Conservation (phyloP, 2,797 vertebrate species). For the Lepilemur septentrionalis region DNA sequence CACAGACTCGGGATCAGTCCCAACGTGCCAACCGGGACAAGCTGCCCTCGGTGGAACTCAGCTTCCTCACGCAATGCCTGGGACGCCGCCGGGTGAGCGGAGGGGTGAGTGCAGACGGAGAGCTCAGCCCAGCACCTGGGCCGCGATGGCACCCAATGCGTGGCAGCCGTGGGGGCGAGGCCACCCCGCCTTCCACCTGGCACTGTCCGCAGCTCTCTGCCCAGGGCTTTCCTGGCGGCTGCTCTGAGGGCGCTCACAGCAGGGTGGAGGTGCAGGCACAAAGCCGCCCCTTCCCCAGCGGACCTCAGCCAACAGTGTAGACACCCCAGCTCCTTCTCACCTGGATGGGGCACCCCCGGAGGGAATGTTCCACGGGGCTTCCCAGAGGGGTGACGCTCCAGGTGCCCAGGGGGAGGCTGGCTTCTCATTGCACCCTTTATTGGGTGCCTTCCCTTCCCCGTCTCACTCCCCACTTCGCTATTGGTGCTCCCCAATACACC, state of each 20-base stretch:
- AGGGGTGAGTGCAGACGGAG: not conserved
- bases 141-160: fast-evolving
- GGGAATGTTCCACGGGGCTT: fast-evolving
- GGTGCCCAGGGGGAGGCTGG: fast-evolving
- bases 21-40: fast-evolving
- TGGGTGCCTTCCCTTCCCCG: not conserved
- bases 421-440: not conserved
- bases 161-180: fast-evolving
- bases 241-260: not conserved
- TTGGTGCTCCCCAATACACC: not conserved
- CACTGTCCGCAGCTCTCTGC: not conserved
- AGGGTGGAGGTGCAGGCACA: not conserved
- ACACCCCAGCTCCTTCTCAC: not conserved
- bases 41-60: not conserved
- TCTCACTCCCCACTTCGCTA: not conserved
- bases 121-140: too few relatives aligned
- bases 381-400: not conserved
- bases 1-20: too few relatives aligned
- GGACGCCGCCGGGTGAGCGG: not conserved
- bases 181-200: not conserved
- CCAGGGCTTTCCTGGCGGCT: not conserved
- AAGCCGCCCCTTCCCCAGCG: not conserved
- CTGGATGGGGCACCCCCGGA: fast-evolving
- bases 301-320: not conserved
- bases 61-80: not conserved